Evolutionary conservation across 2,797 vertebrate species (phyloP).

Genomic region (Argyrosomus regius): DNA sequence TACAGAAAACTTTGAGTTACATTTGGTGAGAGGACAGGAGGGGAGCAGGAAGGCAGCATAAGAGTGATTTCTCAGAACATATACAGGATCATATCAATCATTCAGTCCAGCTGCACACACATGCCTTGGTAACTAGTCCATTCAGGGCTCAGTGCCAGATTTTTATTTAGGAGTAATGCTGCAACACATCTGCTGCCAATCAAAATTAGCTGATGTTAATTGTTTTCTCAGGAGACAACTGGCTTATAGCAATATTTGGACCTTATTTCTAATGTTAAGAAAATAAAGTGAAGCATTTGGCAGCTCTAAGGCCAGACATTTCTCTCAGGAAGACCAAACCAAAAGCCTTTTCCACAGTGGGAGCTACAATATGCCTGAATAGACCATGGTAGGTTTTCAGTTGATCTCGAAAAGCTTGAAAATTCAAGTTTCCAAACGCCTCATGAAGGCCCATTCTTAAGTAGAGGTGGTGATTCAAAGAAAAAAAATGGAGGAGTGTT

Average conservation of each 20-base stretch:
- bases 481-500: neutral
- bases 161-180: neutral
- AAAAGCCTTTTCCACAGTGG: neutral
- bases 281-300: neutral
- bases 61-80: neutral
- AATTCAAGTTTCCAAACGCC: neutral
- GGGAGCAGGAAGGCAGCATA: neutral
- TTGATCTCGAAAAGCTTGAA: neutral
- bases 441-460: neutral
- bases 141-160: neutral
- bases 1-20: constrained; percentile 61
- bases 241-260: neutral
- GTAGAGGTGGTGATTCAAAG: neutral
- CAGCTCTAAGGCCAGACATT: neutral
- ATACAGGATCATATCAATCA: neutral
- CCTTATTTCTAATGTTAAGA: constrained; percentile 13
- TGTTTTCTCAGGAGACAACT: neutral
- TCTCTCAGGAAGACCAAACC: neutral
- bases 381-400: neutral
- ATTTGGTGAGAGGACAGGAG: neutral
- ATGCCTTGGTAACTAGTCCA: neutral
- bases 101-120: neutral
- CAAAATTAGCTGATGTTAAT: neutral
- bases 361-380: neutral
- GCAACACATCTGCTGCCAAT: constrained; percentile 1